Evolutionary conservation across 2,797 vertebrate genomes (phyloP).

Genomic region (Falco novaeseelandiae): DNA sequence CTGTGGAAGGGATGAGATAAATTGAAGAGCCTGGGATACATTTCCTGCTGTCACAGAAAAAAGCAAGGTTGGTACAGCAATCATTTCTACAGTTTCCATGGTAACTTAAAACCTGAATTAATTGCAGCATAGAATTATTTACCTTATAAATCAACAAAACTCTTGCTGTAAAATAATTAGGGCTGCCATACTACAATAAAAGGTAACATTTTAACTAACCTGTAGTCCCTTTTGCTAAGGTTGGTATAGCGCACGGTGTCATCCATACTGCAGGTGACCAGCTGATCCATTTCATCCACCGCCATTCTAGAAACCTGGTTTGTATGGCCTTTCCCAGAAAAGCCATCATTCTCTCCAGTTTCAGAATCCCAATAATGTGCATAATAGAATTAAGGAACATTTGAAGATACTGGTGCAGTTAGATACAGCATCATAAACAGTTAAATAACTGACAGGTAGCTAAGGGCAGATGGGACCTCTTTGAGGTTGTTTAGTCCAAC

Average conservation of each 20-base stretch:
- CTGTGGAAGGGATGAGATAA: not conserved
- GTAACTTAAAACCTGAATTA: slow-evolving; percentile 21
- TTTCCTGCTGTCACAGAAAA: not conserved
- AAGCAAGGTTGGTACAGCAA: not conserved
- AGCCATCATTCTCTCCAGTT: slow-evolving; percentile 87
- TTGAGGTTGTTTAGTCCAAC: not conserved
- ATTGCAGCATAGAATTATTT: not conserved
- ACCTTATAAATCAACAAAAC: not conserved
- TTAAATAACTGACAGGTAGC: not conserved
- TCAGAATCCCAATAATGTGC: slow-evolving; percentile 96
- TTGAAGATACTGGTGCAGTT: not conserved
- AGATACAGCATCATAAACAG: not conserved
- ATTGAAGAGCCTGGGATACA: not conserved
- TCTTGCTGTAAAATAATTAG: not conserved
- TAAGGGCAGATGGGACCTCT: not conserved
- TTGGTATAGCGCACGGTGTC: slow-evolving; percentile 91
- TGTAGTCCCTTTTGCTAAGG: slow-evolving; percentile 86
- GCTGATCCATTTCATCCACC: slow-evolving; percentile 78
- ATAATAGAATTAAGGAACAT: slow-evolving; percentile 77
- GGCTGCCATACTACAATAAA: not conserved
- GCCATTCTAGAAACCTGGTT: slow-evolving; percentile 91
- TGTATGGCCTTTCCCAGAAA: slow-evolving; percentile 92
- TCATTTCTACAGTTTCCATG: not conserved
- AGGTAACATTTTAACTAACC: slow-evolving; percentile 73
- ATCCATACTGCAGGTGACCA: slow-evolving; percentile 96